These are phyloP conservation scores for Drepanosiphum platanoidis DNA, from an alignment of 2,888 invertebrate species.

Conservation along the genomic window DNA sequence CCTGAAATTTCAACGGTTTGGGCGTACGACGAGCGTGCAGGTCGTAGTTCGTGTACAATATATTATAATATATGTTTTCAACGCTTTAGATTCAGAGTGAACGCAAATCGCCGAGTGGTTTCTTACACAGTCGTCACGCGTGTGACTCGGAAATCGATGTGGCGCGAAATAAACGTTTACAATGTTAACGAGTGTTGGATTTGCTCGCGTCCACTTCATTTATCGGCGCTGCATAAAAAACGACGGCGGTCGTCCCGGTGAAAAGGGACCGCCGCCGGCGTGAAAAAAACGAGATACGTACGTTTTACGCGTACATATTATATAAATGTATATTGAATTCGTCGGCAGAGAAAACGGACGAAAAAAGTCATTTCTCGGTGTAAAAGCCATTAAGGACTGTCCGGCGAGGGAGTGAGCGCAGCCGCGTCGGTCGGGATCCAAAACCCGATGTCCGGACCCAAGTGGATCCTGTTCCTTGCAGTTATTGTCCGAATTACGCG, in stretches of 20 bases:
- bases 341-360: not conserved
- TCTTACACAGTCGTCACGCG: not conserved
- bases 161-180: not conserved
- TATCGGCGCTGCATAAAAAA: not conserved
- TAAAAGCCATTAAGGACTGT: slow-evolving; percentile 38
- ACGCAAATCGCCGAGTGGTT: not conserved
- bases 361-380: slow-evolving; percentile 34
- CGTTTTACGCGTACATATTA: not conserved
- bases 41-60: too few relatives aligned
- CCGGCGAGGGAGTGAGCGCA: not conserved
- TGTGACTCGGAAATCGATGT: not conserved
- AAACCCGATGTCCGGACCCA: not conserved
- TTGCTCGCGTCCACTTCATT: not conserved
- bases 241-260: too few relatives aligned
- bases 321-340: not conserved
- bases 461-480: slow-evolving; percentile 10
- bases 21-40: too few relatives aligned
- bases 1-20: too few relatives aligned
- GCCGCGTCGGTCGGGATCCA: not conserved
- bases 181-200: not conserved
- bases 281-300: slow-evolving; percentile 2
- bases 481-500: not conserved
- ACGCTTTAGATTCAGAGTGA: too few relatives aligned
- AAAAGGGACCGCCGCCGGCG: not conserved
- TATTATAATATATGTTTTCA: too few relatives aligned